phyloP scores from a whole-genome alignment of 2,113 vertebrate genomes.

The Cynoglossus semilaevis region DNA sequence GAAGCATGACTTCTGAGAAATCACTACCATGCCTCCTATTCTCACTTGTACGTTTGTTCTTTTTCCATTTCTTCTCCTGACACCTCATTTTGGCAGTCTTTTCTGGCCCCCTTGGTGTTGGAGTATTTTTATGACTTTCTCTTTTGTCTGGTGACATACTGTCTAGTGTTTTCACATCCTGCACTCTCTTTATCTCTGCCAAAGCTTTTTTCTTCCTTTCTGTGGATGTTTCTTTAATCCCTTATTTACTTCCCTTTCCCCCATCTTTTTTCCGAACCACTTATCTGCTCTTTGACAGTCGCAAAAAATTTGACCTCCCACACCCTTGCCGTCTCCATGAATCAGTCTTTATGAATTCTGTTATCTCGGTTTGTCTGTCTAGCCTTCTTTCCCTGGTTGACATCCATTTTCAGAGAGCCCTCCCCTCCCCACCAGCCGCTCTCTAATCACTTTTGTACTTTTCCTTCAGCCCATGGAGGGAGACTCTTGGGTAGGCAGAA shows the following conservation, averaged over 20 bases:
- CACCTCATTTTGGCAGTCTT: neutral
- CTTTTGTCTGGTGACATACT: constrained; percentile 7
- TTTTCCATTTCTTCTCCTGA: constrained; percentile 19
- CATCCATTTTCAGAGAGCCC: constrained; percentile 49
- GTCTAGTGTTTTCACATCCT: constrained; percentile 21
- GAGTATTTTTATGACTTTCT: constrained; percentile 2
- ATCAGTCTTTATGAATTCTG: constrained; percentile 55
- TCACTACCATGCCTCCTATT: constrained; percentile 1
- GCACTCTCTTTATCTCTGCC: constrained; percentile 33
- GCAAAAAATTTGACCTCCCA: constrained; percentile 50
- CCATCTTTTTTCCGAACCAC: constrained; percentile 49
- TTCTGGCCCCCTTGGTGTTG: neutral
- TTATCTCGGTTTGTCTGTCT: constrained; percentile 59
- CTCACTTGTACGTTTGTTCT: constrained; percentile 19
- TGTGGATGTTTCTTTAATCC: constrained; percentile 32
- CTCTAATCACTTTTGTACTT: constrained; percentile 75
- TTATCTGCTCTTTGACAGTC: constrained; percentile 66
- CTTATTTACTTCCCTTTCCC: constrained; percentile 43
- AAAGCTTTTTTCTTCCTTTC: constrained; percentile 25
- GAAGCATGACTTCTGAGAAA: constrained; percentile 31
- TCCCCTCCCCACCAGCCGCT: constrained; percentile 47
- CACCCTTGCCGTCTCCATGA: constrained; percentile 63
- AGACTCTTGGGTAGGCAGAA: constrained; percentile 56
- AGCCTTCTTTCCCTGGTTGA: constrained; percentile 38
- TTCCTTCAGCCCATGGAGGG: constrained; percentile 64